Evolutionary conservation across 2,888 invertebrate species (phyloP), one percentile per base, ranked within the genome.

Genomic region (Kryphioiulus occultus): DNA sequence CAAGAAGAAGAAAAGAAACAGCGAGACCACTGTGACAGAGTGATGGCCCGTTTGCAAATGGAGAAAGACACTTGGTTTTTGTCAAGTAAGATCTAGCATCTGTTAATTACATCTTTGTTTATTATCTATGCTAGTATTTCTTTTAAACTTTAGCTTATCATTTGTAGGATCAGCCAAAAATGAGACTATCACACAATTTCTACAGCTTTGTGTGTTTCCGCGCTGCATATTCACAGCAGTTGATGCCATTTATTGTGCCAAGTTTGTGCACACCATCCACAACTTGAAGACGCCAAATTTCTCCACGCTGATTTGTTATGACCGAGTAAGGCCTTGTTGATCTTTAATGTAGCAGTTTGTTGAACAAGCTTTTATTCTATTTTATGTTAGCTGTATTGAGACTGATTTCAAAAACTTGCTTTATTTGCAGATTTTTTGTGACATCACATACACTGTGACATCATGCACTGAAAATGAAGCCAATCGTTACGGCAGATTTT

Each of bases 391-490:
- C 86, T 53, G 0, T 39, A 9, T 12, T 12, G 3, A 10, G 22
- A 88, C 47, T 47, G 59, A 47, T 83, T 30, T 10, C 42, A 85
- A 22, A 35, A 32, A 47, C 0, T 19, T 35, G 35, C 35, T 83
- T 83, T 89, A 82, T 88, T 53, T 30, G 7, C 10, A 98, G 98
- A 94, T 99, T 90, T 99, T 99, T 93, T 98, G 97, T 93, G 99
- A 99, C 94, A 97, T 99, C 89, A 98, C 98, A 0, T 98, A 98
- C 93, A 96, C 98, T 0, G 96, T 99, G 90, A 97, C 98, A 90
- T 98, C 97, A 12, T 98, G 99, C 92, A 98, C 99, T 87, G 99
- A 99, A 92, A 98, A 98, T 91, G 99, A 99, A 93, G 99, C 99
- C 88, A 97, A 95, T 91, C 95, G 99, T 35, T 99, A 99, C 92